These are phyloP conservation scores for Scaptomyza parva DNA, from an alignment of 2,888 invertebrate species.

Conservation along the genomic window DNA sequence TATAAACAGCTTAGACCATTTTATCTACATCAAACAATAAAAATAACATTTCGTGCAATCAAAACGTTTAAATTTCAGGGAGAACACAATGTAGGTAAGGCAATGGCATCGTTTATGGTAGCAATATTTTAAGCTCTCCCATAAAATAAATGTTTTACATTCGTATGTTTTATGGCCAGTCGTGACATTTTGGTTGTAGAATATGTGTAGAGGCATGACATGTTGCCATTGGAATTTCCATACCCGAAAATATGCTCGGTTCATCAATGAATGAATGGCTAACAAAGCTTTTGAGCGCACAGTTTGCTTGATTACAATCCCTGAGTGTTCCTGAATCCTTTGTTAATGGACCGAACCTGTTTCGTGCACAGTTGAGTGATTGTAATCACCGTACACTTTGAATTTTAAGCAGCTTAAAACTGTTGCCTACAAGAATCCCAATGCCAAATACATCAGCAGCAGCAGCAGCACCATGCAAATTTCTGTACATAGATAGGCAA, in stretches of 20 bases:
- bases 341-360: slow-evolving; percentile 58
- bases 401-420: slow-evolving; percentile 69
- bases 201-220: neutral
- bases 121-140: neutral
- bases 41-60: neutral
- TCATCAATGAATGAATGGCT: neutral
- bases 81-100: no score
- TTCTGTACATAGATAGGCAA: neutral
- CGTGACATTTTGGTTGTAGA: neutral
- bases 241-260: neutral
- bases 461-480: neutral
- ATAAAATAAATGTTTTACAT: neutral
- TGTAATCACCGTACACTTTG: slow-evolving; percentile 60
- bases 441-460: neutral
- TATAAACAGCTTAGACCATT: no score
- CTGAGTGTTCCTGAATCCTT: slow-evolving; percentile 9
- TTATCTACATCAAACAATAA: neutral
- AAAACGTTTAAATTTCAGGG: neutral
- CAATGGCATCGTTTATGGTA: neutral
- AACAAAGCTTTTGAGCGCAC: neutral
- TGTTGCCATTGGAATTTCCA: neutral
- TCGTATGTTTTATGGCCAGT: neutral
- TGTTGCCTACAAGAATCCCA: slow-evolving; percentile 2
- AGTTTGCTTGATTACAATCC: slow-evolving; percentile 5
- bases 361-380: slow-evolving; percentile 48